Evolutionary conservation across 2,797 vertebrate genomes (phyloP), one percentile per base, ranked within the genome.

Genomic region (Gila robusta): DNA sequence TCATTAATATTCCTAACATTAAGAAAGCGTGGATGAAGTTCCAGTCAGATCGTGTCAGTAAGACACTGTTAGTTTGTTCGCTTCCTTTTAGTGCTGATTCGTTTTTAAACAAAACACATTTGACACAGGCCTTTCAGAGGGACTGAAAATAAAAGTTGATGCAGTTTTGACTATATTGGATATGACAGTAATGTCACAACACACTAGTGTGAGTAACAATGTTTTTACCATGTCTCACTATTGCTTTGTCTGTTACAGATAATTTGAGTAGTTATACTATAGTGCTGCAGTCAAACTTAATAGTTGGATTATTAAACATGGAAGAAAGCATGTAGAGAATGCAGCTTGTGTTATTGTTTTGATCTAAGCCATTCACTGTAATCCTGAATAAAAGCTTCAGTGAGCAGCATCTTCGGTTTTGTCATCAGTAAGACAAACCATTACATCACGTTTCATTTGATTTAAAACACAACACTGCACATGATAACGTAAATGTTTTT

Each of bases 71-170:
- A 56, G 52, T 23, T 23, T 56, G 19, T 26, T 12, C 4, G 5
- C n/a, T 12, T 62, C 0, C 12, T 26, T 62, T 26, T 26, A 26
- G n/a, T 5, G 4, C 0, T 0, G 56, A 62, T 12, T 62, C 2
- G n/a, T 59, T n/a, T 56, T 62, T 11, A 5, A 62, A 26, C 4
- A 26, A 26, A 10, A 26, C 10, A 26, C 10, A 26, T 26, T 62
- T 2, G 4, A n/a, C n/a, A 5, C 23, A 62, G 10, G 56, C 56
- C 23, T 62, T 62, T 26, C 0, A 62, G 23, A n/a, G 23, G 23
- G 56, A 59, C 23, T 59, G 9, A 59, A n/a, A 59, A 59, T n/a
- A 59, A 26, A 59, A 8, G 8, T n/a, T 11, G 21, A 59, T n/a
- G 54, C 23, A n/a, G 54, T 59, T 23, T 23, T 4, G 9, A 59